phyloP scores from a whole-genome alignment of 2,113 vertebrate genomes.

The Cyprinodon brontotheroides region DNA sequence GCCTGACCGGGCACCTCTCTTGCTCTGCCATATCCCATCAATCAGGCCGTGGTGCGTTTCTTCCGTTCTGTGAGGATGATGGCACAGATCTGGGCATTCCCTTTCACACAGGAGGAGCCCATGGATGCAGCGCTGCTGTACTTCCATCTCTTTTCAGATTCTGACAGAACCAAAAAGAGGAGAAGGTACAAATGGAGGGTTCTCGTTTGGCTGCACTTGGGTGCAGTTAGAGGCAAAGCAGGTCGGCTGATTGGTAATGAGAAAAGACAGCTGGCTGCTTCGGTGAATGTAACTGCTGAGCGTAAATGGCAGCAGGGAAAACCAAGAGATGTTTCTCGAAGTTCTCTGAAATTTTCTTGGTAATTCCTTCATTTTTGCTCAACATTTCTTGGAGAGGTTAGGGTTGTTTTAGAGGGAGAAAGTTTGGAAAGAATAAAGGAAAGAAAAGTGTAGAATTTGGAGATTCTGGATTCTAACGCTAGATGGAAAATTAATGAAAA shows the following conservation, averaged over 20 bases:
- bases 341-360: slow-evolving; percentile 16
- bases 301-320: slow-evolving; percentile 58
- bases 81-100: slow-evolving; percentile 43
- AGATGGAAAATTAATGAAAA: not conserved
- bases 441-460: not conserved
- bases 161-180: slow-evolving; percentile 48
- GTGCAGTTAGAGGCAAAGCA: slow-evolving; percentile 46
- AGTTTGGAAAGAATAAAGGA: not conserved
- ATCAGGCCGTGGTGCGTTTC: slow-evolving; percentile 17
- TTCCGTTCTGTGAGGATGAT: slow-evolving; percentile 47
- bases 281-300: slow-evolving; percentile 66
- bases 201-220: slow-evolving; percentile 46
- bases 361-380: not conserved
- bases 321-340: slow-evolving; percentile 30
- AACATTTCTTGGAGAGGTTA: not conserved
- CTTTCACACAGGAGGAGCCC: slow-evolving; percentile 19
- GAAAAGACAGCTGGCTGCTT: slow-evolving; percentile 76
- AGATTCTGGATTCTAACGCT: not conserved
- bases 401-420: not conserved
- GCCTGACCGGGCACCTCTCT: slow-evolving; percentile 50
- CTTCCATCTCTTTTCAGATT: slow-evolving; percentile 57
- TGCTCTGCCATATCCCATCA: slow-evolving; percentile 74
- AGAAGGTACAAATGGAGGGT: slow-evolving; percentile 24
- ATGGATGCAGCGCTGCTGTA: slow-evolving; percentile 1
- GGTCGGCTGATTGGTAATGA: slow-evolving; percentile 62